Percentiles rank a stretch among this genome's conserved stretches.
Evolutionary conservation across 2,797 vertebrate genomes (phyloP).

Genomic region (Acanthopagrus latus): DNA sequence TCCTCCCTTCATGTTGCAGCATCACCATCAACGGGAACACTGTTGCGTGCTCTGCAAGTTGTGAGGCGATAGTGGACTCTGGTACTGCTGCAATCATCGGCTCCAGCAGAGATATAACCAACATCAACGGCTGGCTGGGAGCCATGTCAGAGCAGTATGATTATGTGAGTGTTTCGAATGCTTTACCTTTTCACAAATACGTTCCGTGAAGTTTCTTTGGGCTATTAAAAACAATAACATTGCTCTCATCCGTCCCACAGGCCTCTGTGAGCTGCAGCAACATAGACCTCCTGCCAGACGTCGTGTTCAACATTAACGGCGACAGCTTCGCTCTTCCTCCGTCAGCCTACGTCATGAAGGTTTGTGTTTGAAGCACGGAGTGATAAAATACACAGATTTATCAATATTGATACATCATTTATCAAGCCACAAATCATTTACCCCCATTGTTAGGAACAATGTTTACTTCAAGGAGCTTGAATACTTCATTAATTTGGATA

Average conservation of each 20-base stretch:
- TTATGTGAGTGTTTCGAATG: conserved; percentile 24
- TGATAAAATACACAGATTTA: background rate
- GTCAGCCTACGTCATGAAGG: conserved; percentile 42
- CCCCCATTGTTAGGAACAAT: background rate
- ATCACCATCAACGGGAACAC: conserved; percentile 38
- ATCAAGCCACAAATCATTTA: background rate
- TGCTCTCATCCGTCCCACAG: conserved; percentile 14
- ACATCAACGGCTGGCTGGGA: conserved; percentile 34
- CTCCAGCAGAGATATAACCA: background rate
- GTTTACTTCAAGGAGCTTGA: background rate
- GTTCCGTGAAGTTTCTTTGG: background rate
- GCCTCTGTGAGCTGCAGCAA: conserved; percentile 44
- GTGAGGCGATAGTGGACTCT: conserved; percentile 29
- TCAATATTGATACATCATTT: background rate
- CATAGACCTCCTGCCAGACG: conserved; percentile 31
- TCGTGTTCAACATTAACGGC: conserved; percentile 63
- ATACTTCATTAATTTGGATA: background rate
- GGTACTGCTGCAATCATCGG: conserved; percentile 25
- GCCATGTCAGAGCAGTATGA: background rate
- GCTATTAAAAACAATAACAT: background rate
- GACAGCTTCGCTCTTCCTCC: conserved; percentile 50
- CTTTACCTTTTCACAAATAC: background rate
- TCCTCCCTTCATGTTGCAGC: conserved; percentile 2
- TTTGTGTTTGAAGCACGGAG: conserved; percentile 13
- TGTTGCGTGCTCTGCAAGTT: conserved; percentile 6